Conservation (phyloP, 2,113 vertebrate genomes). For the Crotalus horridus region DNA sequence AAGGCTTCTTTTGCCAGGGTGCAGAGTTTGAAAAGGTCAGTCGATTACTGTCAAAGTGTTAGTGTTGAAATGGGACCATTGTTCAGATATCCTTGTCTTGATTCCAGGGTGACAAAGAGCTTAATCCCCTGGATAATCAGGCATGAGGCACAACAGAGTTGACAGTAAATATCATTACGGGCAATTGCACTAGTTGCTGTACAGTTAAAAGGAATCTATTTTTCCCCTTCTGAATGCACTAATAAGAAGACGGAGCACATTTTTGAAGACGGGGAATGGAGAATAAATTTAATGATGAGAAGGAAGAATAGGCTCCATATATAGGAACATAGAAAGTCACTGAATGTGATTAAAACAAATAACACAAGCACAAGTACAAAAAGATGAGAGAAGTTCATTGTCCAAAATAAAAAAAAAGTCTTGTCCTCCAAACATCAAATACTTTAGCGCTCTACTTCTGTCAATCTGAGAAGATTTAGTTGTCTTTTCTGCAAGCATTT, state of each 20-base stretch:
- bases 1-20: neutral
- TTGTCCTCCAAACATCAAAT: neutral
- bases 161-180: neutral
- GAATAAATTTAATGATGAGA: neutral
- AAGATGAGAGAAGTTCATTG: neutral
- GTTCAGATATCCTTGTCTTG: neutral
- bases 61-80: neutral
- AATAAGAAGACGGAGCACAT: neutral
- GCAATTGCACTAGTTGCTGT: neutral
- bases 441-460: neutral
- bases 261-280: neutral
- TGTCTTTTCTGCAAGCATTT: neutral
- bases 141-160: neutral
- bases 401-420: neutral
- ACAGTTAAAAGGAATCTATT: neutral
- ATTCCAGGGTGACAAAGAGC: constrained; percentile 2
- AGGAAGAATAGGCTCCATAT: neutral
- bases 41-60: neutral
- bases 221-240: neutral
- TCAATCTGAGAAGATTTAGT: neutral
- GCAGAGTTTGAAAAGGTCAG: neutral
- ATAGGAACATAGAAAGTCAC: neutral
- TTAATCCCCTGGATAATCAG: constrained; percentile 18
- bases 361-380: neutral
- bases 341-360: neutral